A percentile compares a stretch with the other conserved stretches of the same genome.
phyloP scores from a whole-genome alignment of 2,113 vertebrate genomes.

The Desmodus rotundus region DNA sequence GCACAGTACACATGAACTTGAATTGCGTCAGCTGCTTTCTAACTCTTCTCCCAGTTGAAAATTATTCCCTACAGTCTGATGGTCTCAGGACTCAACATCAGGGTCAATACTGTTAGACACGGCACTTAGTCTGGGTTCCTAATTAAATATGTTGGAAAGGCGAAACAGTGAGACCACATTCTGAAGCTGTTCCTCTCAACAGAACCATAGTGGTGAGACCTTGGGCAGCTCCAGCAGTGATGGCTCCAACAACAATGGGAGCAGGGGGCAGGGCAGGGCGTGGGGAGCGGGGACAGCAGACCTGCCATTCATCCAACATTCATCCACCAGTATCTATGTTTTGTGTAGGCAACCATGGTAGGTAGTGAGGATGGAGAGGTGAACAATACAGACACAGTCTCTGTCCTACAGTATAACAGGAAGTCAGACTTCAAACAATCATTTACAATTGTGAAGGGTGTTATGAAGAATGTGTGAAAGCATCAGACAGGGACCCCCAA shows the following conservation, averaged over 20 bases:
- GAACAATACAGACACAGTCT: neutral
- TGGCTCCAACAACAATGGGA: neutral
- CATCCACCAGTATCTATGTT: neutral
- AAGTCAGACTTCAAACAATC: neutral
- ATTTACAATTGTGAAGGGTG: neutral
- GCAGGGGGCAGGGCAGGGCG: neutral
- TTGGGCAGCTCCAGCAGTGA: neutral
- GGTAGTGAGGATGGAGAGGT: neutral
- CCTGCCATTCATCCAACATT: neutral
- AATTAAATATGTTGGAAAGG: constrained; percentile 9
- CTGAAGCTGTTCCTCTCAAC: constrained; percentile 24
- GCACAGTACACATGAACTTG: neutral
- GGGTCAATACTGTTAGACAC: neutral
- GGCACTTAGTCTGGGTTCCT: neutral
- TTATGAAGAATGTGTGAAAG: neutral
- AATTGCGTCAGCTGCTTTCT: constrained; percentile 7
- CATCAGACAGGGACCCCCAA: neutral
- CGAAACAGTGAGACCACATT: neutral
- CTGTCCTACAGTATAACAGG: neutral
- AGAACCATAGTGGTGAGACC: neutral
- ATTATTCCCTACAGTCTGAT: constrained; percentile 1
- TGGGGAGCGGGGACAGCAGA: neutral
- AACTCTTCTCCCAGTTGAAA: constrained; percentile 14
- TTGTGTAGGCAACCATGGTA: neutral
- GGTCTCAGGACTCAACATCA: neutral